phyloP scores from a whole-genome alignment of 2,888 invertebrate species.

The Tenthredo amoena region DNA sequence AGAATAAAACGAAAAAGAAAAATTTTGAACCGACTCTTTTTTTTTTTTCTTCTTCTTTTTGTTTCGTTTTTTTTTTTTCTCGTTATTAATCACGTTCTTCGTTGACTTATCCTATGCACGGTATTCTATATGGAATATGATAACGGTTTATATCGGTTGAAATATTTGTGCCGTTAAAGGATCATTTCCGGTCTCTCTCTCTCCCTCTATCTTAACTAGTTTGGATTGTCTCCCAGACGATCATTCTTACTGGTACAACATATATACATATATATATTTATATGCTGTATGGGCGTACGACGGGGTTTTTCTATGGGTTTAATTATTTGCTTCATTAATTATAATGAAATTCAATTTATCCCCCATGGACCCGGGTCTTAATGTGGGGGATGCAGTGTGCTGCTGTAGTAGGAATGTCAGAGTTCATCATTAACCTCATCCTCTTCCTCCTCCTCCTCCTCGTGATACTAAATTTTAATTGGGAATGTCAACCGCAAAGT shows the following conservation, averaged over 20 bases:
- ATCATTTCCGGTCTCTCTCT: constrained; percentile 25
- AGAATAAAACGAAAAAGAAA: not conserved
- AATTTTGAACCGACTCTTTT: not conserved
- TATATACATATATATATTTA: not conserved
- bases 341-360: constrained; percentile 15
- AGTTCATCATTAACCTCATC: not conserved
- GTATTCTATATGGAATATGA: not conserved
- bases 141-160: constrained; percentile 1
- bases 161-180: constrained; percentile 17
- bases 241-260: not conserved
- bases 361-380: not conserved
- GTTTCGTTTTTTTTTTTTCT: not conserved
- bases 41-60: not conserved
- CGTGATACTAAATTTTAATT: not conserved
- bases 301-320: not conserved
- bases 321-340: constrained; percentile 15
- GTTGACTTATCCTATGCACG: not conserved
- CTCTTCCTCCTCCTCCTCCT: not conserved
- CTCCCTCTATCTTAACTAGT: not conserved
- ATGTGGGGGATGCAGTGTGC: not conserved
- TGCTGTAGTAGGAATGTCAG: not conserved
- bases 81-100: not conserved
- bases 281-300: not conserved
- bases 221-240: constrained; percentile 12
- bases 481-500: not conserved